Conservation (phyloP, 2,797 vertebrate species). For the Zenarchopterus dispar region DNA sequence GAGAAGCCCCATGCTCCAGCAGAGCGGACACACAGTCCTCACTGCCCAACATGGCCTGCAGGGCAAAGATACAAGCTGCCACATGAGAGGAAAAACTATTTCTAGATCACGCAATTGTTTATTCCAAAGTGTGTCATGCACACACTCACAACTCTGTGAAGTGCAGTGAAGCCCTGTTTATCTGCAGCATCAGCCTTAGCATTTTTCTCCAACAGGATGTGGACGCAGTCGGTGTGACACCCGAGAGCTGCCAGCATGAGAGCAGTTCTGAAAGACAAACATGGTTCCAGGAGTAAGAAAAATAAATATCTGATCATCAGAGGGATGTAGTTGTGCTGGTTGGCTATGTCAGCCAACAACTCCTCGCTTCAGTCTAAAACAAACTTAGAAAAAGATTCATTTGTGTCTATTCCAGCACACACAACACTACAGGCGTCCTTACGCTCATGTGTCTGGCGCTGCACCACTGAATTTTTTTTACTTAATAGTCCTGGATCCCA, state of each 20-base stretch:
- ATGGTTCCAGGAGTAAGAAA: neutral
- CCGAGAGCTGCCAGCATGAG: slow-evolving; percentile 94
- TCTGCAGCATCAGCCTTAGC: slow-evolving; percentile 90
- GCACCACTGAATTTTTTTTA: no score
- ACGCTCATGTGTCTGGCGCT: no score
- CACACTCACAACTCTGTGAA: slow-evolving; percentile 85
- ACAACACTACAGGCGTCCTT: no score
- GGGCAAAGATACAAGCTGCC: neutral
- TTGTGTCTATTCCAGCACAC: no score
- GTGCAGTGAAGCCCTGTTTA: slow-evolving; percentile 89
- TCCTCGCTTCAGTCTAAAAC: no score
- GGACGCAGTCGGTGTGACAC: slow-evolving; percentile 91
- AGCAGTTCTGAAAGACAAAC: slow-evolving; percentile 83
- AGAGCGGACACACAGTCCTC: slow-evolving; percentile 91
- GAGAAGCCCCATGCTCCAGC: slow-evolving; percentile 92
- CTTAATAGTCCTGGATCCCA: no score
- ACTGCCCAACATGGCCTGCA: slow-evolving; percentile 90
- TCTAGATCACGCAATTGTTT: neutral
- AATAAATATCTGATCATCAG: neutral
- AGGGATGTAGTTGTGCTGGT: neutral
- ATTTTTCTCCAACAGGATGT: slow-evolving; percentile 94
- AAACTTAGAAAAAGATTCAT: no score
- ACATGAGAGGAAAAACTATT: slow-evolving; percentile 5
- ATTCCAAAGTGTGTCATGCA: neutral
- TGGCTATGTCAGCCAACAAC: no score